phyloP scores from a whole-genome alignment of 2,888 invertebrate genomes.

The Hemicrepidius hirtus region DNA sequence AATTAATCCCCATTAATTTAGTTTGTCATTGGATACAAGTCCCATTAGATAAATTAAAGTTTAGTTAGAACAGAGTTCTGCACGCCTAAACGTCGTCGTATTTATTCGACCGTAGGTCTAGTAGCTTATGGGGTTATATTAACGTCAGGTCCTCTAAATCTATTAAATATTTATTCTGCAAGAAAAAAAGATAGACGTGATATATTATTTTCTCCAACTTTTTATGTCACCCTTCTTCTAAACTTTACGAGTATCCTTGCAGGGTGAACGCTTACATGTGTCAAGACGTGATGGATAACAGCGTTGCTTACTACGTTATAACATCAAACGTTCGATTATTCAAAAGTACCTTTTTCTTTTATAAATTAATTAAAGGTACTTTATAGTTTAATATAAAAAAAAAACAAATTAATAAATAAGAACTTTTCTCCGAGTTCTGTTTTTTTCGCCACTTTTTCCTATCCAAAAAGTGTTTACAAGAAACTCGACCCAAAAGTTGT shows the following conservation, averaged over 20 bases:
- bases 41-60: too few species aligned
- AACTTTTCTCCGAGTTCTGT: not conserved
- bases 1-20: too few species aligned
- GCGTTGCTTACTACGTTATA: not conserved
- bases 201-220: conserved; percentile 27
- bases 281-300: conserved; percentile 26
- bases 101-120: too few species aligned
- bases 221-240: conserved; percentile 12
- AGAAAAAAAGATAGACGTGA: conserved; percentile 19
- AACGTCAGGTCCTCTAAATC: not conserved
- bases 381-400: not conserved
- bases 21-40: too few species aligned
- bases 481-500: conserved; percentile 1
- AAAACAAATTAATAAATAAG: not conserved
- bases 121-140: too few species aligned
- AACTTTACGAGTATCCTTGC: conserved; percentile 24
- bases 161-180: conserved; percentile 18
- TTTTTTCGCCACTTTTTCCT: not conserved
- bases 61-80: too few species aligned
- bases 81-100: too few species aligned
- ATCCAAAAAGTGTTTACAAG: conserved; percentile 21
- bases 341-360: not conserved
- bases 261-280: conserved; percentile 19
- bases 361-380: conserved; percentile 1
- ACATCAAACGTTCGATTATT: conserved; percentile 15